A percentile compares a stretch with the other conserved stretches of the same genome.
These are phyloP conservation scores for Paramormyrops hopkinsi DNA, from an alignment of 2,797 vertebrate species.

Conservation along the genomic window DNA sequence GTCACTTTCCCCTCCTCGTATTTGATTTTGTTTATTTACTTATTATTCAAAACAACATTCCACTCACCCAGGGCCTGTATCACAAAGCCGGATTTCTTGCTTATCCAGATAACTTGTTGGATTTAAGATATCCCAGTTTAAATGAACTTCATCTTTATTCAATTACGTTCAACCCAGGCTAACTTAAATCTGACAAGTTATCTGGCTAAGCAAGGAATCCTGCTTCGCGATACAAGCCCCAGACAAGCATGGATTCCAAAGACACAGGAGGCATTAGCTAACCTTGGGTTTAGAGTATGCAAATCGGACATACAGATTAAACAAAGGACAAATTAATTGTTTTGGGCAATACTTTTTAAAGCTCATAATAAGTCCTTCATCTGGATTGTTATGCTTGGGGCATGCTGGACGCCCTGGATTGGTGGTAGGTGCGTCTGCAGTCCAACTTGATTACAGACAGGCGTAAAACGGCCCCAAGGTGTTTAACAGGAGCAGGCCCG, in stretches of 20 bases:
- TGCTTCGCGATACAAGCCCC: background rate
- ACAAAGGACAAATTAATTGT: background rate
- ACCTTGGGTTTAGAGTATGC: background rate
- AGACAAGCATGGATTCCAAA: background rate
- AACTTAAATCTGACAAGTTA: background rate
- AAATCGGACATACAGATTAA: background rate
- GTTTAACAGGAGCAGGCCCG: constrained; percentile 45
- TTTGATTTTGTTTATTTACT: background rate
- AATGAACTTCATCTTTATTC: background rate
- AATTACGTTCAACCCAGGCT: background rate
- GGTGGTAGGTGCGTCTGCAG: constrained; percentile 20
- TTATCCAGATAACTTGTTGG: background rate
- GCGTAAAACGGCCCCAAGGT: constrained; percentile 10
- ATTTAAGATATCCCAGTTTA: background rate
- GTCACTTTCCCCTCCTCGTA: background rate
- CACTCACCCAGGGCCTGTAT: background rate
- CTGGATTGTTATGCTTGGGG: background rate
- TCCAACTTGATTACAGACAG: background rate
- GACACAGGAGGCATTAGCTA: background rate
- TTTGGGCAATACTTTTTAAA: background rate
- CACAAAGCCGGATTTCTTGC: background rate
- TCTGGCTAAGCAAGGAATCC: background rate
- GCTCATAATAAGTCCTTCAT: background rate
- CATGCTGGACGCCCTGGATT: background rate
- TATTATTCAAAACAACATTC: background rate